Evolutionary conservation across 2,797 vertebrate genomes (phyloP), one percentile per base, ranked within the genome.

Genomic region (Macrochelys suwanniensis): DNA sequence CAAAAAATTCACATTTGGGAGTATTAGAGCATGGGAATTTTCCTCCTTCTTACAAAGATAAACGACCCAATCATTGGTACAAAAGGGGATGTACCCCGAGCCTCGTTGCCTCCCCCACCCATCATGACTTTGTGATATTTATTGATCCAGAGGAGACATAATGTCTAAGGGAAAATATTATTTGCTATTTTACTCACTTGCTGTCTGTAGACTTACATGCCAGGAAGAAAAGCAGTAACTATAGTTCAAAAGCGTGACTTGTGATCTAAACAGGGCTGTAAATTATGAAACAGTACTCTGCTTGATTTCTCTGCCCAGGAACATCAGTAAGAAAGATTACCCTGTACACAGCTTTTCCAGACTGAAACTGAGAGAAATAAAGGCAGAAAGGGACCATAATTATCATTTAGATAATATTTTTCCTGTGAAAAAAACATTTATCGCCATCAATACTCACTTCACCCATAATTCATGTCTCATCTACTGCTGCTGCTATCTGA

Each of bases 201-300:
- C 71, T 26, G 86, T 57, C 68, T 53, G 45, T 42, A 89, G 21
- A 49, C 42, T 79, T 71, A 79, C 21, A n/a, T 68, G 85, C 57
- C 57, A 83, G 16, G 53, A 89, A 93, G 84, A 56, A 96, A 90
- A 88, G 65, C 33, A 49, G 9, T 37, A 28, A 83, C 47, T 15
- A 78, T 95, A 81, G 95, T 94, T 95, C 80, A 88, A 85, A 95
- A 89, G 49, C 76, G 31, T 74, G 78, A 54, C 45, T 80, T 49
- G 11, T 57, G 92, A 82, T 7, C 74, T 79, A 54, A 92, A 68
- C 33, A 71, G 68, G 8, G 25, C 37, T 78, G 17, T 94, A 83
- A 93, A 91, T 94, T 77, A 82, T 59, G 12, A 33, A 96, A 49
- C 5, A 71, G 57, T 31, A 89, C 13, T 26, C 82, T 91, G 26